Base-by-base conservation (phyloP, 2,888 invertebrate species). In the Cynaeus angustus region DNA sequence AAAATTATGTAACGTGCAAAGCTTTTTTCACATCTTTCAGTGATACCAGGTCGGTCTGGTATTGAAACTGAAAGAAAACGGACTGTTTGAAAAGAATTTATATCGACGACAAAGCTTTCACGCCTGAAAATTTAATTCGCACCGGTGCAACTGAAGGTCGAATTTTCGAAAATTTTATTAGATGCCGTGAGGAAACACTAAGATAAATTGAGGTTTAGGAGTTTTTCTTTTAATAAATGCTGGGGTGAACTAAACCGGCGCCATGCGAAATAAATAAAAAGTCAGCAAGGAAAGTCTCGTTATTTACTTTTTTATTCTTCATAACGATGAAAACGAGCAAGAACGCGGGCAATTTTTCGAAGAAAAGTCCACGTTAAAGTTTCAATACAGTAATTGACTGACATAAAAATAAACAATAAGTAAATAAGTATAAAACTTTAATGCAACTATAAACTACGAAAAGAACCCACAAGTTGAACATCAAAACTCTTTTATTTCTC, bases 351-450 rank as follows among this genome's bases (percentile, higher is more conserved):
- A 55, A 55, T 55, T 38, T 12, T 2, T 9, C 33, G 41, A 28
- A 26, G 26, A 58, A 43, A 30, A 45, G 21, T 21, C 45, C 14
- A 41, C 10, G 45, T 10, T 12, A 7, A 41, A n/a, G 38, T 41
- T 46, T 43, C 38, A n/a, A 14, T 21, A 10, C 48, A 16, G 26
- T 48, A 48, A 61, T 61, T 61, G 61, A 61, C 46, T 61, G 8
- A 61, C 33, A 59, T 46, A 46, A 46, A 59, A 45, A 13, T 33
- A 55, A 58, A 46, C 59, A 30, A 33, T 48, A 21, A 48, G 38
- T 48, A 61, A 61, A 61, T 61, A 61, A 61, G 48, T 46, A 50
- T 50, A 61, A 61, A 45, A 37, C 33, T 38, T 61, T 61, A 37
- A 10, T 48, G 38, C 33, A 28, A 48, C 37, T 16, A 14, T 61